Percentiles rank a stretch among this genome's conserved stretches.
phyloP scores from a whole-genome alignment of 2,888 invertebrate genomes.

The Morinoia aosen region DNA sequence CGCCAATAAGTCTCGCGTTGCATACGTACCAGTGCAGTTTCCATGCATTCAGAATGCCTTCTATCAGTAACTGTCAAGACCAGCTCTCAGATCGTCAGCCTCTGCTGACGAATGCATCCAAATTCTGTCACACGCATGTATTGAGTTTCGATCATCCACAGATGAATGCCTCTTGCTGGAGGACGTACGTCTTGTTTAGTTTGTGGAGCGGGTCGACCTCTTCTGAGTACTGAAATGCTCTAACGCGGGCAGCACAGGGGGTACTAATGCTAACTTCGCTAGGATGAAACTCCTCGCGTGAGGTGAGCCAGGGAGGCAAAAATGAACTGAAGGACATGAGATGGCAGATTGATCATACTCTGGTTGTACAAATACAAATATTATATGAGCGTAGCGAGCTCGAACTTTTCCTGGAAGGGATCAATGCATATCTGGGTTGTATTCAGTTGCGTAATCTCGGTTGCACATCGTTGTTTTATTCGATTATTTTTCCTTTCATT shows the following conservation, averaged over 20 bases:
- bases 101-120: neutral
- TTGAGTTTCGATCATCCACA: neutral
- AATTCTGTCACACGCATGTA: neutral
- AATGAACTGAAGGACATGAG: neutral
- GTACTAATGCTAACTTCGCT: neutral
- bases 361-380: neutral
- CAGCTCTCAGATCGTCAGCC: neutral
- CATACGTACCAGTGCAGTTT: neutral
- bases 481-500: too few relatives aligned
- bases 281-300: neutral
- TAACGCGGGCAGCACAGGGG: neutral
- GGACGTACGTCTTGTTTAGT: neutral
- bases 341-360: neutral
- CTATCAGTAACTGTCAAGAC: neutral
- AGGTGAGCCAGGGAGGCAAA: neutral
- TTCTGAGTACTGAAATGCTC: neutral
- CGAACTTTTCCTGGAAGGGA: neutral
- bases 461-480: too few relatives aligned
- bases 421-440: neutral
- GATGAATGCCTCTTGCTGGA: neutral
- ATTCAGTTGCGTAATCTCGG: neutral
- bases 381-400: neutral
- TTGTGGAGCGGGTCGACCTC: neutral
- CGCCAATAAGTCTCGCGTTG: neutral
- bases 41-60: neutral